Evolutionary conservation across 1,140 invertebrate genomes (phyloP), one percentile per base, ranked within the genome.

Genomic region (Scaptodrosophila lebanonensis): DNA sequence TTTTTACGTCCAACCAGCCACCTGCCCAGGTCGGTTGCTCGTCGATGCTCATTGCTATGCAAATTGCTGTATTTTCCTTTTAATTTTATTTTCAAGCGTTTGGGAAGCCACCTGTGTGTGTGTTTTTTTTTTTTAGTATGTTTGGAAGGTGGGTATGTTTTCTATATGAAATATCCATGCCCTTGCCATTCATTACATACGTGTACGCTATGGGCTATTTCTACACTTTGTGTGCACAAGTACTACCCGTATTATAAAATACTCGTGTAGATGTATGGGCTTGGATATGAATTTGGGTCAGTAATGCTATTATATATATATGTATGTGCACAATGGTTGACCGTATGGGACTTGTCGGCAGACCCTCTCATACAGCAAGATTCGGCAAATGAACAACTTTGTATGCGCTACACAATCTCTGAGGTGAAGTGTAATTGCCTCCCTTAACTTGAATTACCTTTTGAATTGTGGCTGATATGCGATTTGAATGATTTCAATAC

Each of bases 11-110:
- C 12, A 13, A 15, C 25, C 17, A 29, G 57, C 29, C 32, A 50
- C 44, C 22, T 53, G 2, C 2, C n/a, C 22, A 30, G 6, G 9
- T 9, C 11, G 12, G 15, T 48, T 13, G 42, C 9, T 43, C 27
- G 39, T 38, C 54, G 39, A 33, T 45, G 42, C 64, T 68, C 52
- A 73, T 79, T 73, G 75, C 60, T 63, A 79, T 79, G 73, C 73
- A 79, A 79, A 79, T 79, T 79, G 68, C 68, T 61, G 59, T 79
- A 79, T 68, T 82, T 76, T 69, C 66, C 51, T 77, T n/a, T 58
- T 79, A 79, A 77, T 77, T 77, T 73, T 65, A 68, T 77, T 77
- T 77, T 65, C 57, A 67, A 59, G 51, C 53, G 42, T 11, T 39
- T 16, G 13, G 8, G 25, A 9, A 18, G 6, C 1, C 15, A 4